Conservation (phyloP, 2,113 vertebrate genomes). For the Chaetorhynchus papuensis region DNA sequence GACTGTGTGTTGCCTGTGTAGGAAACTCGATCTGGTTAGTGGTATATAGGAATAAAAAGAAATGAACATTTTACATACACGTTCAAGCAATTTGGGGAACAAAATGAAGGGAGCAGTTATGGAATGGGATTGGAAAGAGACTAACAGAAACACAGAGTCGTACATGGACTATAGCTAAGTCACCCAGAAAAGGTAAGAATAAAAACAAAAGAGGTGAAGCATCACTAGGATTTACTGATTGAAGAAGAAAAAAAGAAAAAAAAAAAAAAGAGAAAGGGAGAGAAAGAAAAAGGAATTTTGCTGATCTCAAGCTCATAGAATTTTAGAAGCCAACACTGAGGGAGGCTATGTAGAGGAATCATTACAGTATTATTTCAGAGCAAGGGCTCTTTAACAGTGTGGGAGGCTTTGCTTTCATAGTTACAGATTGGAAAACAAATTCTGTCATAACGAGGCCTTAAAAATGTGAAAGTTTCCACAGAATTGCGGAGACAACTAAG, state of each 20-base stretch:
- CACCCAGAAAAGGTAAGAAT: background rate
- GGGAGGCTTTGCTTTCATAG: background rate
- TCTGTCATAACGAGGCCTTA: background rate
- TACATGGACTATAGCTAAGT: background rate
- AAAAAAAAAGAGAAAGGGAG: accelerated
- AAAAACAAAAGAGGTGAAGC: background rate
- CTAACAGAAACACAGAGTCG: background rate
- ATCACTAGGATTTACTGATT: background rate
- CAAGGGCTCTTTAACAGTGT: background rate
- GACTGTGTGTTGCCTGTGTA: background rate
- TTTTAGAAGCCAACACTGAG: background rate
- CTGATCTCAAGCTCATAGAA: background rate
- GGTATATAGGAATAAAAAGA: background rate
- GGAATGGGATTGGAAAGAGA: background rate
- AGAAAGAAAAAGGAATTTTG: background rate
- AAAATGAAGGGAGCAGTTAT: background rate
- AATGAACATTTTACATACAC: background rate
- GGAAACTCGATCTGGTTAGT: background rate
- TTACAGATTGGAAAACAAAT: background rate
- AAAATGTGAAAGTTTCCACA: background rate
- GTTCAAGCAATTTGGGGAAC: background rate
- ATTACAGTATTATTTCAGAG: background rate
- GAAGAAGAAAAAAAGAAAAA: background rate
- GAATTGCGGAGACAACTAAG: background rate
- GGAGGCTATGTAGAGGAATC: background rate